Base-by-base conservation (phyloP, 2,113 vertebrate genomes). In the Daphoenositta chrysoptera region DNA sequence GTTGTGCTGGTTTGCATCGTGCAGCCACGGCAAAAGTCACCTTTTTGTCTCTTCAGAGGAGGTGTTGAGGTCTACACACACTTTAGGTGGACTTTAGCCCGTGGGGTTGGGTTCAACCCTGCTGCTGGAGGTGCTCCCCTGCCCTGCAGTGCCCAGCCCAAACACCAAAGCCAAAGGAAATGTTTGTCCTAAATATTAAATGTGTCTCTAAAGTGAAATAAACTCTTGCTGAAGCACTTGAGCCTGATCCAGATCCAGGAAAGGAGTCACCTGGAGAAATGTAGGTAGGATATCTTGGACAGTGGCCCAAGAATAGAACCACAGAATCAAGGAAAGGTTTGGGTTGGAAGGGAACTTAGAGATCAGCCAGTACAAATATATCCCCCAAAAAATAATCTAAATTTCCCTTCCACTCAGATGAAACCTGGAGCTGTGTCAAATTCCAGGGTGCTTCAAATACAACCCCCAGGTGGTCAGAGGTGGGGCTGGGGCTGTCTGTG, bases 91-190 rank as follows among this genome's bases (percentile, higher is more conserved):
- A 7, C 3, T 87, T 83, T 15, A 45, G 27, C 19, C 44, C 6
- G 1, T 7, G 27, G 70, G n/a, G 16, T 18, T n/a, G 87, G 48
- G 18, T 35, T 58, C 24, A 40, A 0, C 3, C 19, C 48, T 15
- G 37, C 27, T 63, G 13, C 47, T 3, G 8, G 65, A 69, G 45
- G 21, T 40, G 65, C 5, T 57, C 23, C 56, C 42, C 73, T 42
- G 35, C 40, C 63, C 82, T 45, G 20, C 50, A 35, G 30, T 33
- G 63, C 61, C 60, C 58, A 56, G 18, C n/a, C 37, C 35, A 57
- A 47, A 10, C 15, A 37, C 7, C 1, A 1, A 37, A 83, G 31
- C 35, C 83, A 37, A 56, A 89, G 51, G 56, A 54, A 73, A 54
- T 13, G 23, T 45, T 77, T 54, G 64, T 50, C n/a, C 58, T 57